A percentile compares a stretch with the other conserved stretches of the same genome.
Evolutionary conservation across 1,140 invertebrate genomes (phyloP).

Genomic region (Ridgeia piscesae): DNA sequence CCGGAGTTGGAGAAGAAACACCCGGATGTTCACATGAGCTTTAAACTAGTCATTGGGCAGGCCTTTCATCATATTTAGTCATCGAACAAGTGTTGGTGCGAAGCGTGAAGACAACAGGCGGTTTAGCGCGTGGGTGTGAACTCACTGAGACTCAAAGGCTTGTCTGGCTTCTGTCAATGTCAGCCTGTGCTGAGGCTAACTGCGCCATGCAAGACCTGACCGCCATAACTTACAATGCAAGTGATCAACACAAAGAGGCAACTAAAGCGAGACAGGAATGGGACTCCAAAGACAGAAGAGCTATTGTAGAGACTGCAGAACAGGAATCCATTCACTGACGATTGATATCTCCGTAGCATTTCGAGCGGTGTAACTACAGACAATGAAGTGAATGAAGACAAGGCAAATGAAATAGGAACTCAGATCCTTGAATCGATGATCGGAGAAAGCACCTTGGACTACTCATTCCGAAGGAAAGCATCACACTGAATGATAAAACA

Average conservation of each 20-base stretch:
- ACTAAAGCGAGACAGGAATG: not conserved
- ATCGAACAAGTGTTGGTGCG: conserved; percentile 24
- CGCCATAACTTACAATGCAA: not conserved
- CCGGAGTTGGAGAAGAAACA: not conserved
- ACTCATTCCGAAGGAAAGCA: too few species aligned
- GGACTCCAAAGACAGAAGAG: not conserved
- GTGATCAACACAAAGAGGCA: not conserved
- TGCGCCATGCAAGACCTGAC: conserved; percentile 1
- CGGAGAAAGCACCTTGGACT: too few species aligned
- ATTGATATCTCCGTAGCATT: too few species aligned
- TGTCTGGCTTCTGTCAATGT: too few species aligned
- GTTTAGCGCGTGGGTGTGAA: conserved; percentile 16
- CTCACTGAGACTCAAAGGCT: too few species aligned
- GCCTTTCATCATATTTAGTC: conserved; percentile 22
- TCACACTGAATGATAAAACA: too few species aligned
- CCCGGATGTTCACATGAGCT: too few species aligned
- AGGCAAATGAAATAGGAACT: too few species aligned
- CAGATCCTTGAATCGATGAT: too few species aligned
- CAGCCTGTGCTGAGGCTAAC: not conserved
- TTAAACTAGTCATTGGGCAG: conserved; percentile 16
- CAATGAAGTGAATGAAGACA: not conserved
- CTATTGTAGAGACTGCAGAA: not conserved
- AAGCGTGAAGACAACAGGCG: conserved; percentile 19
- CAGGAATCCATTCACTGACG: too few species aligned
- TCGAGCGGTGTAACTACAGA: not conserved